phyloP scores from a whole-genome alignment of 2,113 vertebrate species.

The Pycnonotus jocosus region DNA sequence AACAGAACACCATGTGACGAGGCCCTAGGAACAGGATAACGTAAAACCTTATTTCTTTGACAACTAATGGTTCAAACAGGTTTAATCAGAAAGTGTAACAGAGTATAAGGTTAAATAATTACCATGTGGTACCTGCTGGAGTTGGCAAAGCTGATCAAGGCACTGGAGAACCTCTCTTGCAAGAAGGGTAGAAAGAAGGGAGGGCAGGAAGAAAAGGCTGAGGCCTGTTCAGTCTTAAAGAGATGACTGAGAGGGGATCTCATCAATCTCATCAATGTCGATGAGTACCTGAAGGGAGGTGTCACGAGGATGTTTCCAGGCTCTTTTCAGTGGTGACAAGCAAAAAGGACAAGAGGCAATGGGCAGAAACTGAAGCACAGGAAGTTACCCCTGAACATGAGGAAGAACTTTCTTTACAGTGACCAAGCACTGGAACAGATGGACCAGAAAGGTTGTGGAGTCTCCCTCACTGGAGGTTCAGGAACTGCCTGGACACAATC shows the following conservation, averaged over 20 bases:
- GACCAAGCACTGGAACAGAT: neutral
- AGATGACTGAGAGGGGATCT: neutral
- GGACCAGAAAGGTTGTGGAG: neutral
- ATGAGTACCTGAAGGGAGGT: rapidly evolving
- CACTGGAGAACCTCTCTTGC: neutral
- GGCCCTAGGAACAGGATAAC: neutral
- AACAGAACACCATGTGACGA: neutral
- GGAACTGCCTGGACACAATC: neutral
- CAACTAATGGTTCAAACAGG: neutral
- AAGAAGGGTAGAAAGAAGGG: no score
- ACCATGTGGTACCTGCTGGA: neutral
- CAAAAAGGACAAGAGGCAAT: neutral
- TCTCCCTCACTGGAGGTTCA: neutral
- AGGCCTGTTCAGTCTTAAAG: neutral
- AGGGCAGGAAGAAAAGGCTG: no score
- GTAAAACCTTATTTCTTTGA: neutral
- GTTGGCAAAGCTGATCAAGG: neutral
- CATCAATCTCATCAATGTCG: no score
- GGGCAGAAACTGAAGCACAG: neutral
- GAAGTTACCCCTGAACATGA: neutral
- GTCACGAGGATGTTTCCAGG: neutral
- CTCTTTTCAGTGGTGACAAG: neutral
- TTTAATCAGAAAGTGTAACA: neutral
- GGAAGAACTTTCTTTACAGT: neutral
- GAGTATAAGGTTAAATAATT: neutral